Base-by-base conservation (phyloP, 2,797 vertebrate genomes). In the Rhadinocentrus ornatus region DNA sequence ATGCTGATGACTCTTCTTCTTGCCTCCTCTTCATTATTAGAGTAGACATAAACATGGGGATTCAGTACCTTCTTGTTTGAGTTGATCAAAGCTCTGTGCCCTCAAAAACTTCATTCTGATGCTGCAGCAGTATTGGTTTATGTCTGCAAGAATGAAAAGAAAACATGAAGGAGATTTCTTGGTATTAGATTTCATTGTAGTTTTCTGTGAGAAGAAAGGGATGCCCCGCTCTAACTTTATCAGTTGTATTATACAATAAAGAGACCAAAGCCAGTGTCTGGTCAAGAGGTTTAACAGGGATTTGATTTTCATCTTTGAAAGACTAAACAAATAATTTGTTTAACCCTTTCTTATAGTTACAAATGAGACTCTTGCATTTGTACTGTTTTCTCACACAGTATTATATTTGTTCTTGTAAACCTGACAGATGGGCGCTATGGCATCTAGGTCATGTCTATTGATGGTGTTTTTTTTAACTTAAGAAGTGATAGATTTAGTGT, bases 61-160 rank as follows among this genome's bases (percentile, higher is more conserved):
- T 73, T 77, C 52, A n/a, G 50, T 29, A 20, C 71, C 50, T 60
- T 67, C 29, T 59, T 73, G 8, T 81, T 76, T 76, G 55, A 82
- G 75, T 75, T 77, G 37, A 85, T 86, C 62, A 90, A 80, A 84
- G 77, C 67, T 62, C 39, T 41, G 44, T 39, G 15, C 71, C 63
- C 48, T 32, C 72, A 62, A 61, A 54, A 73, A 75, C 44, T 73
- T 53, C 46, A 29, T 69, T 48, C 53, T 22, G 60, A 29, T 83
- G 67, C 53, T 70, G 75, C 69, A 62, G 41, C 59, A 64, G 56
- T 66, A 32, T 39, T 71, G 65, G 39, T 83, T 78, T 80, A 81
- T 65, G 27, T 84, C 71, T 72, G 74, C 55, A 62, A 63, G 69
- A 89, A 80, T 85, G 69, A 86, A 91, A 88, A 83, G 69, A 79